A percentile compares a stretch with the other conserved stretches of the same genome.
Evolutionary conservation across 1,140 invertebrate genomes (phyloP).

Genomic region (fruit fly (Drosophila melanogaster)): DNA sequence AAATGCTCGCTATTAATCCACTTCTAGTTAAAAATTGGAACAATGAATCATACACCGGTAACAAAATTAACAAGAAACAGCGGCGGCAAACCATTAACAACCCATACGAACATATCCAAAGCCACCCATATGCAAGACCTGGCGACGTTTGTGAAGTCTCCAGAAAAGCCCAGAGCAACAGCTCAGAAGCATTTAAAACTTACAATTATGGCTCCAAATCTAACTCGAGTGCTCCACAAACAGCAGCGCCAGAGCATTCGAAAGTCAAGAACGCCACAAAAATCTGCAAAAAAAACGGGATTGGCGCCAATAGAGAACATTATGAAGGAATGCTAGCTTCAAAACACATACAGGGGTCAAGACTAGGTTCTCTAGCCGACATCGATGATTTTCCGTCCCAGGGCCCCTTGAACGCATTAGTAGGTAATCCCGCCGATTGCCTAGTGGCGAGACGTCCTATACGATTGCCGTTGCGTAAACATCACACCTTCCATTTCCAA

Average conservation of each 20-base stretch:
- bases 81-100: conserved; percentile 79
- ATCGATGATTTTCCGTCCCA: conserved; percentile 61
- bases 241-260: conserved; percentile 43
- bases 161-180: conserved; percentile 13
- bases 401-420: conserved; percentile 76
- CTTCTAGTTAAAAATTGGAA: conserved; percentile 73
- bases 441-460: conserved; percentile 66
- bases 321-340: conserved; percentile 77
- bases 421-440: conserved; percentile 81
- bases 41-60: conserved; percentile 17
- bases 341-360: conserved; percentile 52
- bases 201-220: conserved; percentile 44
- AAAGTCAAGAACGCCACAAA: conserved; percentile 30
- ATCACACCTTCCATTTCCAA: conserved; percentile 89
- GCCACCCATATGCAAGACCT: conserved; percentile 25
- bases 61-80: conserved; percentile 57
- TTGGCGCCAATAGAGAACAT: conserved; percentile 35
- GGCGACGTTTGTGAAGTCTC: not conserved
- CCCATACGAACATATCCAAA: conserved; percentile 75
- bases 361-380: conserved; percentile 27
- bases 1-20: conserved; percentile 70
- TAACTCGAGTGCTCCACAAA: conserved; percentile 47
- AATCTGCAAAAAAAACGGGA: conserved; percentile 25
- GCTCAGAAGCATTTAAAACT: conserved; percentile 30
- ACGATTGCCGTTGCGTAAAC: conserved; percentile 88